Percentiles rank a stretch among this genome's conserved stretches.
phyloP scores from a whole-genome alignment of 1,140 invertebrate genomes.

The Gerris buenoi region DNA sequence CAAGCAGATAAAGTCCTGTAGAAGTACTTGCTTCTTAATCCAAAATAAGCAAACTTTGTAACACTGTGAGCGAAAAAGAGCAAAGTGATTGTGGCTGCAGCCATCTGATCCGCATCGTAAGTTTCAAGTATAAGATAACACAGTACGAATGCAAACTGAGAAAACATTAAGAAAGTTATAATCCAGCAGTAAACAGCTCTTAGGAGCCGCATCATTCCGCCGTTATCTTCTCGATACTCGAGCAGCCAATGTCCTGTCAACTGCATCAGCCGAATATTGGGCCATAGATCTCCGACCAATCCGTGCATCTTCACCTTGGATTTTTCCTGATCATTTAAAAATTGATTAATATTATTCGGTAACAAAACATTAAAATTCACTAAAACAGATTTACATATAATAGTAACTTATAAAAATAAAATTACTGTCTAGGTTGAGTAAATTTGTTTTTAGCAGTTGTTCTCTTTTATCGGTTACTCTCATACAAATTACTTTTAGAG shows the following conservation, averaged over 20 bases:
- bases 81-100: constrained; percentile 63
- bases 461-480: no score
- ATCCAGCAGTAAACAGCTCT: constrained; percentile 39
- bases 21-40: constrained; percentile 52
- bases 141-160: constrained; percentile 35
- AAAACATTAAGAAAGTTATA: constrained; percentile 17
- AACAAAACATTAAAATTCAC: no score
- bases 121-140: constrained; percentile 51
- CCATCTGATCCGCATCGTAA: constrained; percentile 62
- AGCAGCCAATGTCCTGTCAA: constrained; percentile 57
- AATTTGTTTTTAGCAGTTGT: no score
- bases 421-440: no score
- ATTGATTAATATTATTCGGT: no score
- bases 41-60: constrained; percentile 57
- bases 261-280: constrained; percentile 63
- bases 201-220: constrained; percentile 30
- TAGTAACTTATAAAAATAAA: no score
- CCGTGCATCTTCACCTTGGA: constrained; percentile 36
- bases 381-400: no score
- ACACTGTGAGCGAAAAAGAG: constrained; percentile 62
- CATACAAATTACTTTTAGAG: no score
- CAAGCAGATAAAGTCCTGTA: constrained; percentile 35
- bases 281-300: constrained; percentile 64
- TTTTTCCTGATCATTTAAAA: background rate
- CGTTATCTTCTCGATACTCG: constrained; percentile 44